Evolutionary conservation across 2,797 vertebrate species (phyloP).

Genomic region (Streptopelia turtur): DNA sequence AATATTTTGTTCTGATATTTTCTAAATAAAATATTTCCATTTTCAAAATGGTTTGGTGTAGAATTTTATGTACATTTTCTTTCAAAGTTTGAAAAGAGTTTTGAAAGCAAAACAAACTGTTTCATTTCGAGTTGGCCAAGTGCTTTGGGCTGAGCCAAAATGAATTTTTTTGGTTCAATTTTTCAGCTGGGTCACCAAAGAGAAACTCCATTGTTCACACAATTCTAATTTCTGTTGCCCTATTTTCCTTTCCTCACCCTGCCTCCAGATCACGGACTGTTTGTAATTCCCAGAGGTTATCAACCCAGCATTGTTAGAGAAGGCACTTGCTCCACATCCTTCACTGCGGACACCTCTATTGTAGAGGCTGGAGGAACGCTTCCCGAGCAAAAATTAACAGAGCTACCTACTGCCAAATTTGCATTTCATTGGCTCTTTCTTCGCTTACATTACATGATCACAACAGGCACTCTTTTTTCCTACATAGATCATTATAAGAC

Average conservation of each 20-base stretch:
- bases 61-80: background rate
- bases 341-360: rapidly evolving
- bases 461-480: background rate
- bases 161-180: background rate
- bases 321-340: background rate
- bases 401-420: background rate
- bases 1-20: background rate
- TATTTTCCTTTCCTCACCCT: background rate
- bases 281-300: background rate
- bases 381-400: background rate
- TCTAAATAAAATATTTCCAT: background rate
- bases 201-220: background rate
- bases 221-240: background rate
- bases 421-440: rapidly evolving
- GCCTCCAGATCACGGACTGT: background rate
- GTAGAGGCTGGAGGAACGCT: background rate
- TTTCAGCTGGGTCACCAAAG: background rate
- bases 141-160: background rate
- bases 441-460: background rate
- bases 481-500: background rate
- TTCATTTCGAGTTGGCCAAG: conserved; percentile 36
- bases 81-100: background rate
- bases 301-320: rapidly evolving
- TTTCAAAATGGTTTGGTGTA: background rate
- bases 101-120: background rate